Base-by-base conservation (phyloP, 2,888 invertebrate species). In the Xanthia togata region DNA sequence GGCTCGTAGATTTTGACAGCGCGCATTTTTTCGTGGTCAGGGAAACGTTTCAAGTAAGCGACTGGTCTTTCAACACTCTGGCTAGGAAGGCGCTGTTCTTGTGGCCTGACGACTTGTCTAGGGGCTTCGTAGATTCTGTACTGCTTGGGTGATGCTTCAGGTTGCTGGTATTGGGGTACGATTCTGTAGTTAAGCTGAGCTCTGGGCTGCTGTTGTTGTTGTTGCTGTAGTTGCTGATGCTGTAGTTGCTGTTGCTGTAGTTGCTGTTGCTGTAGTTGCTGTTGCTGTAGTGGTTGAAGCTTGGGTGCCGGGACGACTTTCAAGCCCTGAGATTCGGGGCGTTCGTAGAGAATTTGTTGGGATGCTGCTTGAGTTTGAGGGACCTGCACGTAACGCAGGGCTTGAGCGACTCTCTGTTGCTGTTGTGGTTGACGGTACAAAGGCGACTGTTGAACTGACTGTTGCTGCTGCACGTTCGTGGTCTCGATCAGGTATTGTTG, bases 401-500 rank as follows among this genome's bases (percentile, higher is more conserved):
- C 65, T 59, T 88, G 88, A 9, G 89, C 78, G 5, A 91, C 90
- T 89, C 94, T 91, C 73, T 94, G 95, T 3, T 89, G 92, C 79
- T 94, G 94, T 17, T 90, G 89, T 35, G 91, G 89, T 5, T 91
- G 91, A 3, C 91, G 93, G 79, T 93, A 94, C 70, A 91, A 85
- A 31, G 88, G 84, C 0, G 76, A 74, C 38, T 90, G 91, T 55
- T 90, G 93, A 23, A 89, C 26, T 85, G 89, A 20, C 53, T 91
- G 93, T 79, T 93, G 95, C 76, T 93, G 93, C 81, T 96, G 96
- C 2, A 96, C 93, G 74, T 96, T 96, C 0, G 97, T 96, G 0
- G 97, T 97, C 88, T 97, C 97, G 38, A 97, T 97, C 38, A 96
- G 87, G 82, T 96, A 97, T 83, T 97, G 97, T 76, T 97, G 96